A percentile compares a stretch with the other conserved stretches of the same genome.
Conservation (phyloP, 37 sponge, comb jelly and placozoan genomes). For the Chondrilla cf. caribensis region DNA sequence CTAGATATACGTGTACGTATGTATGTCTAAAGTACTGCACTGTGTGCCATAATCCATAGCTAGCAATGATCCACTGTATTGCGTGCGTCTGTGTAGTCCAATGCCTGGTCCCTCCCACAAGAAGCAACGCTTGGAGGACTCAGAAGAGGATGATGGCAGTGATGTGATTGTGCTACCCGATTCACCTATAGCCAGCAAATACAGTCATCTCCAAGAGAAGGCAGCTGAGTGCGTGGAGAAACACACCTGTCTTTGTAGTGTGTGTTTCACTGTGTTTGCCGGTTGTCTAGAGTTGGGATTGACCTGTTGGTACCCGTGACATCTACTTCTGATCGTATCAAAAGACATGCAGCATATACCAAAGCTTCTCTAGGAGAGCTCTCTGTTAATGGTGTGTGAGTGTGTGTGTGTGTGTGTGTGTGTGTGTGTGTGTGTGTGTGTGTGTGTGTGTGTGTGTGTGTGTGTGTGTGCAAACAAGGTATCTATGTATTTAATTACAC, state of each 20-base stretch:
- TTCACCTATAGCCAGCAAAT: not conserved
- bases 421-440: conserved; percentile 10
- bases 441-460: not conserved
- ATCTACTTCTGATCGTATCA: conserved; percentile 7
- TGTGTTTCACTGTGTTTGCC: no score
- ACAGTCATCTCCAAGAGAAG: conserved; percentile 7
- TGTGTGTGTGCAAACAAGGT: not conserved
- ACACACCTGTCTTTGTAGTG: no score
- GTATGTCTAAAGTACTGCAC: no score
- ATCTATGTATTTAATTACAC: not conserved
- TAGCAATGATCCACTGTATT: no score
- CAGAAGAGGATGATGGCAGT: not conserved
- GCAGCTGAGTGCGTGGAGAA: not conserved
- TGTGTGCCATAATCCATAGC: no score
- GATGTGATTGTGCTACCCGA: not conserved
- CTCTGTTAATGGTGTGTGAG: not conserved
- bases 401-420: not conserved
- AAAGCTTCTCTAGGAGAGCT: not conserved
- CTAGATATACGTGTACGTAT: no score
- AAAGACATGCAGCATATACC: conserved; percentile 1
- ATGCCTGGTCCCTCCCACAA: conserved; percentile 10
- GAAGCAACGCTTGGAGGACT: not conserved
- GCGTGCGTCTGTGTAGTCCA: not conserved
- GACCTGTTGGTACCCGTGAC: conserved; percentile 1
- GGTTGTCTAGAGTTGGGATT: not conserved